These are phyloP conservation scores for Agonopterix arenella DNA, from an alignment of 2,888 invertebrate genomes.

Conservation along the genomic window DNA sequence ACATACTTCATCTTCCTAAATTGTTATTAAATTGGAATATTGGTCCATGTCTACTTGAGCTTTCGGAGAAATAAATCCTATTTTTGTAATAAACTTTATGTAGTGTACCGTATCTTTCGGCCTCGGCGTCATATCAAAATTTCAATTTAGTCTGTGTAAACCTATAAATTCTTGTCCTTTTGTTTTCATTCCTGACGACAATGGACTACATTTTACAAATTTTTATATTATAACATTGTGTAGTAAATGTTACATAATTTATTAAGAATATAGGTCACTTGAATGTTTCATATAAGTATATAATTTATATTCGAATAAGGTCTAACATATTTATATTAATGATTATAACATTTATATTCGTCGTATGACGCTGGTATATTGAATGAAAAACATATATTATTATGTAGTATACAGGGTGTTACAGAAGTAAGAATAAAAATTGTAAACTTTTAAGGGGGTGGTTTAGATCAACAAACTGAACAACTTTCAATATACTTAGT, in stretches of 20 bases:
- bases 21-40: conserved; percentile 35
- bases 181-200: conserved; percentile 43
- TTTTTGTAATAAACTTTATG: conserved; percentile 69
- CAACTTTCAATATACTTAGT: no score
- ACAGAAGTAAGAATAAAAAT: no score
- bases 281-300: conserved; percentile 54
- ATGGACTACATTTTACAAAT: conserved; percentile 29
- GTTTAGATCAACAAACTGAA: no score
- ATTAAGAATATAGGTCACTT: conserved; percentile 36
- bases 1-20: conserved; percentile 23
- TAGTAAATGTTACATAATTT: conserved; percentile 45
- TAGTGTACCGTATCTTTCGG: conserved; percentile 42
- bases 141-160: conserved; percentile 35
- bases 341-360: conserved; percentile 50
- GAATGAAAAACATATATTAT: conserved; percentile 37
- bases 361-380: conserved; percentile 67
- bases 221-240: conserved; percentile 21
- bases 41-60: conserved; percentile 69
- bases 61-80: conserved; percentile 59
- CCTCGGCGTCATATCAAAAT: conserved; percentile 55
- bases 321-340: conserved; percentile 47
- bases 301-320: conserved; percentile 62
- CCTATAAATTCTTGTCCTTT: conserved; percentile 30
- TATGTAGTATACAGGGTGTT: conserved; percentile 43
- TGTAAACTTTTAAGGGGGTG: no score